phyloP scores from a whole-genome alignment of 2,113 vertebrate species.

The Clarias batrachus region DNA sequence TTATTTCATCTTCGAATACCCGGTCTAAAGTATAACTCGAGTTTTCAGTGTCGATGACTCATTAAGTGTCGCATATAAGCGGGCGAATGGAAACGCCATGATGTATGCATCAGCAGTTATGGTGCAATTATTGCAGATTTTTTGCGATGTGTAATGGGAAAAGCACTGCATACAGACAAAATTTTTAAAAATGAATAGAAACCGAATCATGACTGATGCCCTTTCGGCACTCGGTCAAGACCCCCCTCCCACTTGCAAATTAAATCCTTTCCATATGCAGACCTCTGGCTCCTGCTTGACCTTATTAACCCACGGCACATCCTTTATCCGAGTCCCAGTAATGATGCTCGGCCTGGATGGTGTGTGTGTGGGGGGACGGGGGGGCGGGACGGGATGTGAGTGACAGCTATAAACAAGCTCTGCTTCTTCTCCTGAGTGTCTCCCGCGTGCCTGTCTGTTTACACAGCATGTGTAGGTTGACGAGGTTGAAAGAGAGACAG shows the following conservation, averaged over 20 bases:
- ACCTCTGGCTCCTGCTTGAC: conserved; percentile 69
- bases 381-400: conserved; percentile 26
- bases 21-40: background rate
- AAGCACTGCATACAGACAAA: background rate
- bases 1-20: background rate
- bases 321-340: conserved; percentile 51
- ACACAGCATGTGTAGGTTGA: background rate
- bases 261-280: conserved; percentile 74
- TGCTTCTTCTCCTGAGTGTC: conserved; percentile 42
- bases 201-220: conserved; percentile 56
- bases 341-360: conserved; percentile 56
- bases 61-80: background rate
- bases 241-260: conserved; percentile 52
- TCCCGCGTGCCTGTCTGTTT: background rate
- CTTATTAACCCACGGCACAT: conserved; percentile 77
- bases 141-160: background rate
- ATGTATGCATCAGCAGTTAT: background rate
- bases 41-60: conserved; percentile 1
- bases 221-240: conserved; percentile 48
- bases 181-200: background rate
- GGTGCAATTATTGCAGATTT: background rate
- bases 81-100: background rate
- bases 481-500: background rate
- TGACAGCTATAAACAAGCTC: conserved; percentile 63
- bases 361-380: no score